Percentiles rank a stretch among this genome's conserved stretches.
Evolutionary conservation across 1,140 invertebrate genomes (phyloP).

Genomic region (Papilio helenus): DNA sequence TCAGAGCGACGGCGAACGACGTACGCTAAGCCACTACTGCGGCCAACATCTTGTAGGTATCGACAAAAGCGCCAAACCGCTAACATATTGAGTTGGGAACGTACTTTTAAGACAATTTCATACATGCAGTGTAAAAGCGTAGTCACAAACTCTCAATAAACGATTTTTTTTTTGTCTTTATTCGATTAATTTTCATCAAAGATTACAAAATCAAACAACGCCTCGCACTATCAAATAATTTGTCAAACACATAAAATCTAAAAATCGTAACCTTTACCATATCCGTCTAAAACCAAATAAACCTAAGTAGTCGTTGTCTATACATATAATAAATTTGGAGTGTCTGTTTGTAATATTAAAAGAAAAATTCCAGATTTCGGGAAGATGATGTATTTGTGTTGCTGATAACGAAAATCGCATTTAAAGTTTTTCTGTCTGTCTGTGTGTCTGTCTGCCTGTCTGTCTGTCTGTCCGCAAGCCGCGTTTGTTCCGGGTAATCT

Average conservation of each 20-base stretch:
- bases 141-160: too few species aligned
- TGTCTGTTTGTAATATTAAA: too few species aligned
- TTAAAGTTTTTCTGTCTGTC: too few species aligned
- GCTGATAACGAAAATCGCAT: too few species aligned
- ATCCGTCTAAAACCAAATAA: neutral
- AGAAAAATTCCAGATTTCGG: too few species aligned
- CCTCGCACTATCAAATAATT: neutral
- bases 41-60: neutral
- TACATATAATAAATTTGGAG: too few species aligned
- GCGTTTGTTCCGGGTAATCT: too few species aligned
- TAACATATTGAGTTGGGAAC: neutral
- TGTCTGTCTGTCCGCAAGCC: too few species aligned
- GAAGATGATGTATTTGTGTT: too few species aligned
- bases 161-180: too few species aligned
- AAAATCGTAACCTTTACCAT: too few species aligned
- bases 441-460: too few species aligned
- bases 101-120: neutral
- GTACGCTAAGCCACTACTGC: slow-evolving; percentile 4
- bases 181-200: neutral
- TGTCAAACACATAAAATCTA: neutral
- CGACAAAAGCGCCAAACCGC: neutral
- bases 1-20: slow-evolving; percentile 37
- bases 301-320: neutral
- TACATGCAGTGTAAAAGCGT: neutral
- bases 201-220: neutral